Conservation (phyloP, 2,888 invertebrate genomes). For the Parelbella ahira region DNA sequence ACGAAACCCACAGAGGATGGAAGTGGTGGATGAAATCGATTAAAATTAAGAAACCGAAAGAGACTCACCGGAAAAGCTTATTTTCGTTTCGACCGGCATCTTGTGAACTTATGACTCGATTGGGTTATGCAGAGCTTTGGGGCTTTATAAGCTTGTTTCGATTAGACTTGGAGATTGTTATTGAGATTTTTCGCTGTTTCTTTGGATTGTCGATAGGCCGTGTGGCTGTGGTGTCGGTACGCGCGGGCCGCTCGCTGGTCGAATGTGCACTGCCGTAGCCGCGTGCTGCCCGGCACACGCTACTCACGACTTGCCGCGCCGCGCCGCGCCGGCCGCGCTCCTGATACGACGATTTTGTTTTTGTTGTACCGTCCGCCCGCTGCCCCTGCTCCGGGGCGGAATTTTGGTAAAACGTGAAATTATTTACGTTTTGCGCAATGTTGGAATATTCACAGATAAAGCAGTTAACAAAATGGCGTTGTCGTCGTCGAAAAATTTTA, state of each 20-base stretch:
- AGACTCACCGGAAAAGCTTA: constrained; percentile 75
- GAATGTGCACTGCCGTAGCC: constrained; percentile 51
- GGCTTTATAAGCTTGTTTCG: not conserved
- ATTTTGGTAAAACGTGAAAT: constrained; percentile 21
- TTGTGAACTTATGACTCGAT: constrained; percentile 9
- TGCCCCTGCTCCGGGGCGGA: constrained; percentile 27
- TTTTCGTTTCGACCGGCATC: constrained; percentile 72
- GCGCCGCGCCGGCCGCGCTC: constrained; percentile 46
- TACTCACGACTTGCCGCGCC: no score
- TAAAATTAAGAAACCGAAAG: no score
- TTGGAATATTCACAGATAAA: constrained; percentile 12
- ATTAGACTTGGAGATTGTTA: no score
- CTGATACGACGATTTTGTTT: constrained; percentile 49
- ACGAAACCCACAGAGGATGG: no score
- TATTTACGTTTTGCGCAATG: constrained; percentile 9
- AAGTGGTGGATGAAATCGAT: no score
- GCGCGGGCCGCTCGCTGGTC: constrained; percentile 57
- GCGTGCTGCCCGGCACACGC: not conserved
- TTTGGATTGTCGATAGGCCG: constrained; percentile 6
- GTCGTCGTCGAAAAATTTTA: no score
- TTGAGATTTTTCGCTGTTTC: constrained; percentile 2
- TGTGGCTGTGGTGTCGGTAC: constrained; percentile 38
- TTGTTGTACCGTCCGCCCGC: constrained; percentile 38
- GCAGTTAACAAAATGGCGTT: no score
- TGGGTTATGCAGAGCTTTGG: not conserved